A percentile compares a stretch with the other conserved stretches of the same genome.
Conservation (phyloP, 2,113 vertebrate species). For the Pelecanoides urinatrix region DNA sequence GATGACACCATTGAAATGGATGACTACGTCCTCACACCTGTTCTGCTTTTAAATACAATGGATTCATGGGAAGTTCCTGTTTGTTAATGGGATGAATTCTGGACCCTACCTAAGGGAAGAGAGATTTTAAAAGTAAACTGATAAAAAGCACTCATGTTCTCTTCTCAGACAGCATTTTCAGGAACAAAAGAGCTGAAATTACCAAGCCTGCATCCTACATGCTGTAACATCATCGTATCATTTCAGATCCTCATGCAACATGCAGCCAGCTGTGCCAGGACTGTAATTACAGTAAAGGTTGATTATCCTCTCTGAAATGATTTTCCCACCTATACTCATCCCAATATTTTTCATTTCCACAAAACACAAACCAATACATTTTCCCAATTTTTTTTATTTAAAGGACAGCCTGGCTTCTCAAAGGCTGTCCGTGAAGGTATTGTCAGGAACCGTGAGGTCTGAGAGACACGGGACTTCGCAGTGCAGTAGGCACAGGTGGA, state of each 20-base stretch:
- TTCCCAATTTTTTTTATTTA: background rate
- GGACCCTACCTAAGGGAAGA: background rate
- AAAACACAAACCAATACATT: background rate
- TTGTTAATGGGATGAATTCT: background rate
- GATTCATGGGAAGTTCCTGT: background rate
- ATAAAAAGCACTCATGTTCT: background rate
- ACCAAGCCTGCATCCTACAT: background rate
- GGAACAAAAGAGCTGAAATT: background rate
- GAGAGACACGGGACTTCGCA: accelerated
- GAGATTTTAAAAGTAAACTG: background rate
- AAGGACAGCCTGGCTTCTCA: background rate
- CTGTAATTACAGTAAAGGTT: background rate
- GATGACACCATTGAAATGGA: background rate
- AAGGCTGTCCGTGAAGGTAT: background rate
- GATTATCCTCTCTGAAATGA: background rate
- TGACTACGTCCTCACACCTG: background rate
- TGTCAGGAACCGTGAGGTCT: background rate
- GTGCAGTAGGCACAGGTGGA: background rate
- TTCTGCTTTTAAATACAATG: background rate
- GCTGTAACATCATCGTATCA: background rate
- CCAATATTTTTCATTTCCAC: background rate
- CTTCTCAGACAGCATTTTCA: background rate
- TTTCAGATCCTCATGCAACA: background rate
- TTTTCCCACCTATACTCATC: background rate
- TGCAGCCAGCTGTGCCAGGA: background rate